Percentiles rank a stretch among this genome's conserved stretches.
Evolutionary conservation across 2,888 invertebrate species (phyloP).

Genomic region (Eremobia ochroleuca): DNA sequence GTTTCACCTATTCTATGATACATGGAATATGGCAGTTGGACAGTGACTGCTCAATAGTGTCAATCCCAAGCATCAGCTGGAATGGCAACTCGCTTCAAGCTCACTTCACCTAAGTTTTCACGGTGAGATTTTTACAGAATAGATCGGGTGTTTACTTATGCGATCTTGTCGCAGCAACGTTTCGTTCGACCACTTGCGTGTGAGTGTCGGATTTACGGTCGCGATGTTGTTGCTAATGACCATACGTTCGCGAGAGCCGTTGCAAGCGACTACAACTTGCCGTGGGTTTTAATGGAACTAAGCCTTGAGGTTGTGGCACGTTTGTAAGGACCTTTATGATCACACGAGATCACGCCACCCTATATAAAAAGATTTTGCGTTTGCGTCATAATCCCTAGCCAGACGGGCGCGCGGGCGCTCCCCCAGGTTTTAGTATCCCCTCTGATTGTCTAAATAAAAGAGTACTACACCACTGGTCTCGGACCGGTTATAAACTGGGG

Average conservation of each 20-base stretch:
- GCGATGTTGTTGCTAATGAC: too few relatives aligned
- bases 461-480: constrained; percentile 5
- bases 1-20: too few relatives aligned
- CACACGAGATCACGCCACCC: constrained; percentile 5
- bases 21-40: too few relatives aligned
- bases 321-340: constrained; percentile 6
- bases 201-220: background rate
- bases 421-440: constrained; percentile 39
- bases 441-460: constrained; percentile 49
- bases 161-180: background rate
- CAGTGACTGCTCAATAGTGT: too few relatives aligned
- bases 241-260: background rate
- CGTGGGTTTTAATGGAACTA: background rate
- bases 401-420: constrained; percentile 8
- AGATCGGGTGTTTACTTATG: background rate
- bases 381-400: constrained; percentile 41
- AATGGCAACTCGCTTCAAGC: too few relatives aligned
- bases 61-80: too few relatives aligned
- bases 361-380: constrained; percentile 6
- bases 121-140: background rate
- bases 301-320: too few relatives aligned
- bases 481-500: constrained; percentile 29
- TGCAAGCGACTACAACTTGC: background rate
- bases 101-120: background rate
- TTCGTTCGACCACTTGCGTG: background rate